Base-by-base conservation (phyloP, 2,797 vertebrate species). In the Hapalemur alaotrensis region DNA sequence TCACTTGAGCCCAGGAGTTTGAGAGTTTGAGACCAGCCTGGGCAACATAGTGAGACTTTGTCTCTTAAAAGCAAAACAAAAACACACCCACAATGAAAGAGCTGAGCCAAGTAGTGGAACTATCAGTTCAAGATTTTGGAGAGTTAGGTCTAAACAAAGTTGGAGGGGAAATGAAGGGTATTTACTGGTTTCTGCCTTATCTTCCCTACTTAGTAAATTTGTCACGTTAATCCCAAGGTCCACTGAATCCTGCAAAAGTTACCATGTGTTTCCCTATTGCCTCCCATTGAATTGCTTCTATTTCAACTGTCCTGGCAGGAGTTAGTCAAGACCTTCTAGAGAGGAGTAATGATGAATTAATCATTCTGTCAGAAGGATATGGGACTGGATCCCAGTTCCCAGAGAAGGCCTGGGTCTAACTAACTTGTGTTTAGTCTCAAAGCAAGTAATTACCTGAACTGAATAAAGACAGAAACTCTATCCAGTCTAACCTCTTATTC, bases 71-170 rank as follows among this genome's bases (percentile, higher is more conserved):
- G 23, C 30, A 63, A 63, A 63, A 32, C 43, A 46, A 61, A 61
- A 52, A 18, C 23, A 25, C 17, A 65, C 63, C 63, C 85, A 86
- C 46, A 89, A 1, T 91, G 65, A 91, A 91, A 96, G 86, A 63
- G 41, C 70, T 88, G 35, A 95, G 52, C 73, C 92, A 96, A 88
- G 14, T 80, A 50, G 63, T 88, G 22, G 35, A 91, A 61, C 70
- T 87, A 79, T 95, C 38, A 80, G 22, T 82, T 96, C n/a, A 85
- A 52, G 76, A 78, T 93, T 89, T 95, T 95, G 69, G 61, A 82
- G 61, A 95, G 88, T 87, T 63, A 13, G 30, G 61, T 89, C 61
- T 95, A 75, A 92, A 84, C 59, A 67, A 78, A 87, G 48, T 88
- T 95, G 88, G 79, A 70, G 54, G 85, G 70, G 61, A 83, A 41